Conservation (phyloP, 1,140 invertebrate species). For the Campoletis sonorensis region DNA sequence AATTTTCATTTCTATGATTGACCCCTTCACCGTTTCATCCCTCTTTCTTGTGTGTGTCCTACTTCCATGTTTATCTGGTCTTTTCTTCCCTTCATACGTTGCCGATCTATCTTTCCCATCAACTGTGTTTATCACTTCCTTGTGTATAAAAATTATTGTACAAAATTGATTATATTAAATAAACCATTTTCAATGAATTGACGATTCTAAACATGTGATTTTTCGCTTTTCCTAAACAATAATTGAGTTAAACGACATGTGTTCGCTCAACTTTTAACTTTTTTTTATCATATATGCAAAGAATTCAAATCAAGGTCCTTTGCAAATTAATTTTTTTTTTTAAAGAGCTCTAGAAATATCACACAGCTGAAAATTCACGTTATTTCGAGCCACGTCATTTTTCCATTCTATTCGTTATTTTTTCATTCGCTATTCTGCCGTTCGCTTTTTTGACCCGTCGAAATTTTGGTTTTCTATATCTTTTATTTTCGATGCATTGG, state of each 20-base stretch:
- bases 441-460: background rate
- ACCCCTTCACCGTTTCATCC: background rate
- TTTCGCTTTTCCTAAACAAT: too few species aligned
- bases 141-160: background rate
- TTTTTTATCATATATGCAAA: too few species aligned
- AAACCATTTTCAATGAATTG: background rate
- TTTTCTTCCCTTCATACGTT: background rate
- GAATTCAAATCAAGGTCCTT: too few species aligned
- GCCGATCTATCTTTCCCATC: background rate
- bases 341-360: too few species aligned
- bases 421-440: background rate
- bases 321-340: too few species aligned
- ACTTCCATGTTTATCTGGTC: background rate
- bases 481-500: too few species aligned
- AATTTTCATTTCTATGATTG: too few species aligned
- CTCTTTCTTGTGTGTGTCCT: background rate
- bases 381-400: background rate
- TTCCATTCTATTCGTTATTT: background rate
- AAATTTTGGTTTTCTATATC: conserved; percentile 18
- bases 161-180: background rate
- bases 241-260: too few species aligned
- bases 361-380: background rate
- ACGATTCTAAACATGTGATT: background rate
- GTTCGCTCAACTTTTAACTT: too few species aligned
- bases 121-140: background rate